A percentile compares a stretch with the other conserved stretches of the same genome.
Conservation (phyloP, 2,797 vertebrate genomes). For the Borostomias antarcticus region DNA sequence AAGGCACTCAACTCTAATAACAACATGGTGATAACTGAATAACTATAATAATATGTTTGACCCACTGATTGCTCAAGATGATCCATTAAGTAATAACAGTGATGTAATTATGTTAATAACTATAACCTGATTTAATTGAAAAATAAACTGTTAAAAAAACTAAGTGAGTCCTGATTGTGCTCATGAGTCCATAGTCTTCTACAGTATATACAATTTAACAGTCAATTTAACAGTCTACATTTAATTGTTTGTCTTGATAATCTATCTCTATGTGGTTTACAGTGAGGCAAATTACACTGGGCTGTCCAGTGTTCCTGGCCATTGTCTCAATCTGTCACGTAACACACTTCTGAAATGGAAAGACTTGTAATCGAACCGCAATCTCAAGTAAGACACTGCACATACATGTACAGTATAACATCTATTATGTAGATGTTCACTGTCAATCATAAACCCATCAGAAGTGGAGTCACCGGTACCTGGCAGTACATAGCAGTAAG, state of each 20-base stretch:
- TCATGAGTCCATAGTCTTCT: neutral
- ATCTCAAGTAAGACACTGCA: too few relatives aligned
- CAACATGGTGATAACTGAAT: conserved; percentile 55
- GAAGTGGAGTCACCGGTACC: conserved; percentile 2
- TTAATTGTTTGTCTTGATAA: neutral
- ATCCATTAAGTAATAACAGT: conserved; percentile 61
- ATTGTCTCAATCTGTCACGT: neutral
- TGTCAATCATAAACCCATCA: too few relatives aligned
- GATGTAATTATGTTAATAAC: conserved; percentile 65
- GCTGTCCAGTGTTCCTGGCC: conserved; percentile 20
- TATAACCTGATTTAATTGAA: conserved; percentile 68
- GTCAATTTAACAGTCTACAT: neutral
- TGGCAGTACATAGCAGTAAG: too few relatives aligned
- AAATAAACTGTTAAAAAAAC: conserved; percentile 68
- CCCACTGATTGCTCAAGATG: conserved; percentile 53
- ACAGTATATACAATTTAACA: too few relatives aligned
- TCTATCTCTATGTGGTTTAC: too few relatives aligned
- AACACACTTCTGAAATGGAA: conserved; percentile 4
- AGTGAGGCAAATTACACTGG: neutral
- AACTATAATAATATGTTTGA: conserved; percentile 60
- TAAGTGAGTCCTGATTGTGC: neutral
- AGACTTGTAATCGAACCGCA: neutral
- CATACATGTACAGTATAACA: too few relatives aligned
- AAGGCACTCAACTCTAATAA: conserved; percentile 55
- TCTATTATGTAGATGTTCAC: too few relatives aligned